Evolutionary conservation across 2,797 vertebrate species (phyloP), one percentile per base, ranked within the genome.

Genomic region (Poecilia picta): DNA sequence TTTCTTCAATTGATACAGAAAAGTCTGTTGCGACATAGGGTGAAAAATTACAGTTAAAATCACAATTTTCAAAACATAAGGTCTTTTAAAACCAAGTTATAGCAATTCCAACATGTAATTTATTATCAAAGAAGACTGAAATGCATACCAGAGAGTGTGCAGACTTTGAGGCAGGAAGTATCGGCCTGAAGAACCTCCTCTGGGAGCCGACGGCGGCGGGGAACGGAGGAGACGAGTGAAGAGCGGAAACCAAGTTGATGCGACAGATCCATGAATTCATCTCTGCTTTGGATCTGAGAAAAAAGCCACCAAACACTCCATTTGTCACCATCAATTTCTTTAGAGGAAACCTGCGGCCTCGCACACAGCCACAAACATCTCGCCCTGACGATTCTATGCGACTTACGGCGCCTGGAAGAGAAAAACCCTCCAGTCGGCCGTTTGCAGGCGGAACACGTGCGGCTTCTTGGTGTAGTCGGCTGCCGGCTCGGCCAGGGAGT

Each of bases 231-330:
- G 98, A 96, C 0, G 98, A 99, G 90, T 97, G 96, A 36, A 97
- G 96, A 6, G 97, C 97, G 0, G 97, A 96, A 0, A 97, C 96
- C 80, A 99, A 89, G 87, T 98, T 99, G 83, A 99, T 95, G n/a
- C 97, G 96, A 2, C 90, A 93, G 49, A 99, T 97, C 98, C 98
- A 99, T 0, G 97, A 97, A 62, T 88, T 88, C 98, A 99, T 98
- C 92, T 98, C 97, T 31, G 92, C 94, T 10, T 90, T 94, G 75
- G 95, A 95, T 57, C 96, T 97, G 79, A 47, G 31, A 33, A 72
- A 66, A 68, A 83, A 80, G 73, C n/a, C 31, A 28, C 4, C 39
- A 41, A 25, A 18, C 18, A 23, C 12, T 49, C 20, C 5, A 70
- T 70, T 70, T 43, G 66, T n/a, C 20, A 20, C 8, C 23, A 39